These are phyloP conservation scores for Cottoperca gobio DNA, from an alignment of 2,797 vertebrate genomes.

Conservation along the genomic window DNA sequence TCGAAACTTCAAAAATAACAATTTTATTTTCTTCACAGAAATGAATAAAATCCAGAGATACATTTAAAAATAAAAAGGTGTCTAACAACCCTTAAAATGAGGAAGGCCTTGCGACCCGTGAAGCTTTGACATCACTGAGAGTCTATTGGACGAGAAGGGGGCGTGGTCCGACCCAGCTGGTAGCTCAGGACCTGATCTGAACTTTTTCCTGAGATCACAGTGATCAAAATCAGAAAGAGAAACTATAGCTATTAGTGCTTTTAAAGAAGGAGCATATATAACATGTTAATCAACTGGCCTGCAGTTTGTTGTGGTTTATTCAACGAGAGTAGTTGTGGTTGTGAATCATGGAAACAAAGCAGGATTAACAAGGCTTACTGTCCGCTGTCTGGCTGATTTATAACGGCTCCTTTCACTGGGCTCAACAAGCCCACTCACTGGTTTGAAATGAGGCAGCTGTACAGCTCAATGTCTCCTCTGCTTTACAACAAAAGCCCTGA, in stretches of 20 bases:
- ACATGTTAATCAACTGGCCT: conserved; percentile 31
- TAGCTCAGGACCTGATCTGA: conserved; percentile 19
- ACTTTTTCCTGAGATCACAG: not conserved
- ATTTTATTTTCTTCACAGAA: no score
- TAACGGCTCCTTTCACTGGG: conserved; percentile 54
- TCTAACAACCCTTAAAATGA: no score
- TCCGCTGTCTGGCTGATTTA: conserved; percentile 51
- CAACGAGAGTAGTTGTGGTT: conserved; percentile 9
- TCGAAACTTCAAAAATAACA: no score
- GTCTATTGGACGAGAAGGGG: not conserved
- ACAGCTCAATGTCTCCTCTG: conserved; percentile 21
- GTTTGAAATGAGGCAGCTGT: conserved; percentile 46
- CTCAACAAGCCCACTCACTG: conserved; percentile 41
- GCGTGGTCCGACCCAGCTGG: conserved; percentile 21
- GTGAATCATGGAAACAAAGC: conserved; percentile 20
- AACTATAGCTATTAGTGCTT: not conserved
- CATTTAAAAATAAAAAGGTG: no score
- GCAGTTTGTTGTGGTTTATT: conserved; percentile 41
- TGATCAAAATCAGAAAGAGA: not conserved
- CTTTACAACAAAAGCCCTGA: conserved; percentile 4
- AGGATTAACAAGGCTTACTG: conserved; percentile 49
- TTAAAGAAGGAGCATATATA: not conserved
- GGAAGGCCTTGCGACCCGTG: no score
- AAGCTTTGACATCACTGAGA: conserved; percentile 6
- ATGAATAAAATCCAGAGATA: no score